phyloP scores from a whole-genome alignment of 2,888 invertebrate species.

The Hoplodrina blanda region DNA sequence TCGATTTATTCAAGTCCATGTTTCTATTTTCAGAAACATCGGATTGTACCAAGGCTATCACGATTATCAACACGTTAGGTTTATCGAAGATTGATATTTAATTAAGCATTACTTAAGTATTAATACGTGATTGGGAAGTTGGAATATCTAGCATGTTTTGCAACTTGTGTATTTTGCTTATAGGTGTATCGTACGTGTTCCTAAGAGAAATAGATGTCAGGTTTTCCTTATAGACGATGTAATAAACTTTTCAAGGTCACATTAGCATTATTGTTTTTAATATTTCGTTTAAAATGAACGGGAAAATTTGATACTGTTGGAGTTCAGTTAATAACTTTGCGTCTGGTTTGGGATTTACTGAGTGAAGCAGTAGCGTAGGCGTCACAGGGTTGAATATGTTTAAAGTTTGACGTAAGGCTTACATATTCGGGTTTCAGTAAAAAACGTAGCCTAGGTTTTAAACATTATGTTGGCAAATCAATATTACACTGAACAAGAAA shows the following conservation, averaged over 20 bases:
- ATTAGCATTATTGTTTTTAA: neutral
- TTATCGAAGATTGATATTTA: conserved; percentile 34
- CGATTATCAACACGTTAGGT: conserved; percentile 56
- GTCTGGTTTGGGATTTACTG: conserved; percentile 10
- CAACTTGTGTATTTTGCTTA: conserved; percentile 19
- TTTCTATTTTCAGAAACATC: conserved; percentile 66
- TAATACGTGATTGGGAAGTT: conserved; percentile 42
- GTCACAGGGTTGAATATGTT: conserved; percentile 15
- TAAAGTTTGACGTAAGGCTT: conserved; percentile 9
- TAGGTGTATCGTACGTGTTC: conserved; percentile 44
- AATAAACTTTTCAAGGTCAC: conserved; percentile 21
- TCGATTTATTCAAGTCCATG: conserved; percentile 69
- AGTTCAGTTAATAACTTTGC: conserved; percentile 15
- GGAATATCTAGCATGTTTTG: conserved; percentile 24
- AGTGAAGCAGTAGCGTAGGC: conserved; percentile 6
- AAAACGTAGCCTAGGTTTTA: neutral
- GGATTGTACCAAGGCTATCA: conserved; percentile 62
- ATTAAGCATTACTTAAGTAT: conserved; percentile 23
- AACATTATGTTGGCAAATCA: neutral
- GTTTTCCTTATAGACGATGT: conserved; percentile 8
- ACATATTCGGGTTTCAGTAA: conserved; percentile 7
- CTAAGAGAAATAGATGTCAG: conserved; percentile 22
- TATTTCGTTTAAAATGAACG: conserved; percentile 11
- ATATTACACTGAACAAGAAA: neutral
- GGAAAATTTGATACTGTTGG: neutral